A percentile compares a stretch with the other conserved stretches of the same genome.
Conservation (phyloP, 2,113 vertebrate species). For the Coracopsis vasa region DNA sequence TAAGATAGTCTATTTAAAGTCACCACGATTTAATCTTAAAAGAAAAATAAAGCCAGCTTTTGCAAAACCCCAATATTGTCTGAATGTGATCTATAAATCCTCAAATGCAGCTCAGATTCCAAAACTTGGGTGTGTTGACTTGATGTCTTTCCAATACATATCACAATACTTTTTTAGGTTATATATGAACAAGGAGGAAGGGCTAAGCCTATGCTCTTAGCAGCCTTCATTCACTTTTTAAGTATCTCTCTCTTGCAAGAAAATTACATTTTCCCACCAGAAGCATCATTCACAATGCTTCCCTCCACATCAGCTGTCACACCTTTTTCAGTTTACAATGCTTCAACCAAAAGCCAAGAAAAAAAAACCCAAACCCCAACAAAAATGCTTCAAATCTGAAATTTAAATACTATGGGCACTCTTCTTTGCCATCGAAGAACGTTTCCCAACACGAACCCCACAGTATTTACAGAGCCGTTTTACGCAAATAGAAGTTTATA, state of each 20-base stretch:
- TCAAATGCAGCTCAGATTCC: neutral
- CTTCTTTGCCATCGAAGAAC: neutral
- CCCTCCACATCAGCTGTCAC: neutral
- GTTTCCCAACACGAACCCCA: neutral
- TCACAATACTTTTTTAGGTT: neutral
- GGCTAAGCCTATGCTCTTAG: neutral
- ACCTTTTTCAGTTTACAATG: neutral
- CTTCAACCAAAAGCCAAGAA: neutral
- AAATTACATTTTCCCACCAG: neutral
- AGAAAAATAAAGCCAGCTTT: neutral
- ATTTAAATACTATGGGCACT: neutral
- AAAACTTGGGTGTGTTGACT: neutral
- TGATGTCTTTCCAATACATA: neutral
- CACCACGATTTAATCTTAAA: neutral
- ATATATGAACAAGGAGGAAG: neutral
- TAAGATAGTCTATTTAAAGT: neutral
- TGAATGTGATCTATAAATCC: neutral
- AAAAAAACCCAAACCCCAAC: neutral
- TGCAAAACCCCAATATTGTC: neutral
- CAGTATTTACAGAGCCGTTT: no score
- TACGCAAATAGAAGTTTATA: neutral
- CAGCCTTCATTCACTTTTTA: neutral
- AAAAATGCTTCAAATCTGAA: neutral
- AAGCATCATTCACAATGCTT: neutral
- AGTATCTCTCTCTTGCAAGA: neutral